Percentiles rank a stretch among this genome's conserved stretches.
Conservation (phyloP, 2,888 invertebrate species). For the Brachyptera putata region DNA sequence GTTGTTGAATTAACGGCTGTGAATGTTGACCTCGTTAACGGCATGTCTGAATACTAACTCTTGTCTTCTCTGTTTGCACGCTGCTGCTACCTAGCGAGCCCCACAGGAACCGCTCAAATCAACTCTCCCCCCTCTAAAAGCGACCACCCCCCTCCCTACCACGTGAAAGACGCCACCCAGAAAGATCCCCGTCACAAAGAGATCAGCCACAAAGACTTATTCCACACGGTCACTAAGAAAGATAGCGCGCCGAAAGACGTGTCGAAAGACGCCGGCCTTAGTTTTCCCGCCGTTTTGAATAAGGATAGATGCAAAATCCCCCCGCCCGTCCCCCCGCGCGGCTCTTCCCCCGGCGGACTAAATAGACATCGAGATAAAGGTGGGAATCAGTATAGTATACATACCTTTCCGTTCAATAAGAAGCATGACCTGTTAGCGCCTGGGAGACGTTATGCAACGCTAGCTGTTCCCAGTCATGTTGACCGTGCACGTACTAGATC, state of each 20-base stretch:
- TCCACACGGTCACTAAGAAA: background rate
- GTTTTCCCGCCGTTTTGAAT: slow-evolving; percentile 12
- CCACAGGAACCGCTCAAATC: slow-evolving; percentile 41
- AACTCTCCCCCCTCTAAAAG: slow-evolving; percentile 18
- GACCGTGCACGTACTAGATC: too few species aligned
- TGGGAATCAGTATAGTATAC: background rate
- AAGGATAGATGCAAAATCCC: slow-evolving; percentile 58
- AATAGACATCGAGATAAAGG: slow-evolving; percentile 11
- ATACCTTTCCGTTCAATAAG: too few species aligned
- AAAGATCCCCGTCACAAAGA: slow-evolving; percentile 28
- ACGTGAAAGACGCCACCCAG: slow-evolving; percentile 37
- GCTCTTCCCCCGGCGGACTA: slow-evolving; percentile 46
- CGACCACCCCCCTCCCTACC: slow-evolving; percentile 32
- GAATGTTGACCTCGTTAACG: too few species aligned
- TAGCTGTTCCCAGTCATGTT: too few species aligned
- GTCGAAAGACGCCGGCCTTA: slow-evolving; percentile 3
- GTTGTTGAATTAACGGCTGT: too few species aligned
- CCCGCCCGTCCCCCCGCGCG: slow-evolving; percentile 84
- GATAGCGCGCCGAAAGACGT: background rate
- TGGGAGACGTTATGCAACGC: background rate
- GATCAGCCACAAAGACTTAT: too few species aligned
- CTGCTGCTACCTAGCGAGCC: slow-evolving; percentile 36
- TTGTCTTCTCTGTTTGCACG: slow-evolving; percentile 22
- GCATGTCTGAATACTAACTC: too few species aligned
- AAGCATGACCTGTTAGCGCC: background rate